Evolutionary conservation across 2,888 invertebrate species (phyloP), one percentile per base, ranked within the genome.

Genomic region (Lepidochitona cinerea): DNA sequence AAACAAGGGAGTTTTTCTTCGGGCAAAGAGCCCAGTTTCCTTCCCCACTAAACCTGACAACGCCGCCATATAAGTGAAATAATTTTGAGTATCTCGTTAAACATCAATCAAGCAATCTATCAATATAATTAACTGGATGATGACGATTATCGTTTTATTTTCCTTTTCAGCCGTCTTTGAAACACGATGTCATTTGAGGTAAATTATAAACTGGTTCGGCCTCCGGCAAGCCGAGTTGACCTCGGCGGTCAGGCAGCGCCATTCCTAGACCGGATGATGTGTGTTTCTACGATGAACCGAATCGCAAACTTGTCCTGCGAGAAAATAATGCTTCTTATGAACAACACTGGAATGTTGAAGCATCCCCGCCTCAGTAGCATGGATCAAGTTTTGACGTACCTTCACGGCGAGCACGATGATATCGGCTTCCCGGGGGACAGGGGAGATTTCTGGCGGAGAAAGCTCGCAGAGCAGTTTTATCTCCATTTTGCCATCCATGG

Each of bases 401-500:
- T 87, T n/a, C 77, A 75, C 18, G 87, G 87, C 7, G 76, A 79
- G 67, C 86, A 86, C 74, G 85, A 85, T 36, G 87, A 87, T 64
- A 75, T 83, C 0, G 84, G 83, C 6, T 69, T 83, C 59, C 80
- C 80, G 4, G 87, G 87, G 0, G 85, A 87, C 73, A 75, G 86
- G 23, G 87, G 86, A n/a, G 87, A 87, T 72, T 85, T 87, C 75
- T 87, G 85, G 73, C 74, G 84, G 32, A 76, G 87, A n/a, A 84
- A 86, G 71, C 73, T 87, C 64, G 86, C 87, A 3, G 86, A 86
- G 74, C 84, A 87, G 74, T 77, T 87, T n/a, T 84, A 83, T 71
- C 65, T 83, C 23, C 79, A 82, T 29, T 87, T 81, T 71, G 79
- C 83, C 6, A 79, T 86, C 29, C 80, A 84, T 32, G 84, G 85